Conservation (phyloP, 1,140 invertebrate genomes). For the Scaptomyza pallida region DNA sequence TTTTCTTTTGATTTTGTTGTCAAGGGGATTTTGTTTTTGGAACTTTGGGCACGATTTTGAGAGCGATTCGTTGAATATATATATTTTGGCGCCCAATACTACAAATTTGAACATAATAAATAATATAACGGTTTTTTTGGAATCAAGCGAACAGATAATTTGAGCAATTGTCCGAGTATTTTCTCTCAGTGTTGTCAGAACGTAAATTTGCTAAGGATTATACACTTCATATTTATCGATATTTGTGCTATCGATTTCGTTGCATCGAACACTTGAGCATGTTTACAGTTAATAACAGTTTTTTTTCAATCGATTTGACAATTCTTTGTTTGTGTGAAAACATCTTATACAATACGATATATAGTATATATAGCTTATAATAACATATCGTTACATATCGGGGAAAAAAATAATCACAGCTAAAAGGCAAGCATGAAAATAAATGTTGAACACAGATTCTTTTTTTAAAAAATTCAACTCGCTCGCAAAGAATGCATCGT, state of each 20-base stretch:
- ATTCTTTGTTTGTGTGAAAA: not conserved
- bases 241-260: conserved; percentile 21
- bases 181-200: conserved; percentile 21
- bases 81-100: not conserved
- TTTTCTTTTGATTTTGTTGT: not conserved
- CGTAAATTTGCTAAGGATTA: conserved; percentile 34
- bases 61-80: conserved; percentile 10
- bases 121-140: conserved; percentile 10
- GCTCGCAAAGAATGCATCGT: conserved; percentile 31
- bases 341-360: conserved; percentile 1
- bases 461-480: conserved; percentile 44
- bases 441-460: conserved; percentile 56
- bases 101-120: not conserved
- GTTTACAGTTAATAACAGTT: conserved; percentile 31
- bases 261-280: conserved; percentile 40
- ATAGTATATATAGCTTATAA: conserved; percentile 23
- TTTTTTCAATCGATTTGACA: no score
- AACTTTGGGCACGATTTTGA: conserved; percentile 48
- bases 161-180: conserved; percentile 36
- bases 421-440: conserved; percentile 79
- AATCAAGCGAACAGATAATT: conserved; percentile 12
- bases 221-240: not conserved
- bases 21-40: conserved; percentile 13
- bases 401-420: conserved; percentile 61
- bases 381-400: conserved; percentile 16